Evolutionary conservation across 2,113 vertebrate genomes (phyloP).

Genomic region (Poeciliopsis occidentalis): DNA sequence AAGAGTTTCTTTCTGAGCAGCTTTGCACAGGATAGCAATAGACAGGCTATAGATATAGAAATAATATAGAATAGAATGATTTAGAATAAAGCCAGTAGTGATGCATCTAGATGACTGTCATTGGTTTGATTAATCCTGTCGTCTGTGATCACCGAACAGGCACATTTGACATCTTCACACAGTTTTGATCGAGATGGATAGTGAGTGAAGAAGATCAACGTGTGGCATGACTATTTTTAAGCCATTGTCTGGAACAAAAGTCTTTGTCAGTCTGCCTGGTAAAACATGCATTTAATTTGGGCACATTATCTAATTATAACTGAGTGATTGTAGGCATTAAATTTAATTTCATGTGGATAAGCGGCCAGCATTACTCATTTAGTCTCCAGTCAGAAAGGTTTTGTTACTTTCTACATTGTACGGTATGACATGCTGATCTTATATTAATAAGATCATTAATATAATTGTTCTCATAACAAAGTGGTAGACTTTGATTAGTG

Average conservation of each 20-base stretch:
- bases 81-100: neutral
- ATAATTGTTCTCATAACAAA: neutral
- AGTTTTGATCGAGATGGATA: neutral
- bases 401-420: neutral
- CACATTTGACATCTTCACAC: slow-evolving; percentile 1
- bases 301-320: neutral
- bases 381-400: neutral
- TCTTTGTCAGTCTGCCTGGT: slow-evolving; percentile 12
- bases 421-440: neutral
- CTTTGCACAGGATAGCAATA: no score
- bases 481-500: neutral
- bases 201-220: neutral
- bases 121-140: neutral
- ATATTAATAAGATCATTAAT: neutral
- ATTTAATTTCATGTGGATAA: neutral
- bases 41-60: neutral
- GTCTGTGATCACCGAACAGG: neutral
- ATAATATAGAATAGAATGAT: neutral
- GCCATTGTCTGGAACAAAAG: neutral
- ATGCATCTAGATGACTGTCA: no score
- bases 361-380: neutral
- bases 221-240: slow-evolving; percentile 8
- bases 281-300: slow-evolving; percentile 14
- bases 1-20: no score
- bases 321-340: slow-evolving; percentile 9